Evolutionary conservation across 2,113 vertebrate species (phyloP).

Genomic region (Lethenteron reissneri): DNA sequence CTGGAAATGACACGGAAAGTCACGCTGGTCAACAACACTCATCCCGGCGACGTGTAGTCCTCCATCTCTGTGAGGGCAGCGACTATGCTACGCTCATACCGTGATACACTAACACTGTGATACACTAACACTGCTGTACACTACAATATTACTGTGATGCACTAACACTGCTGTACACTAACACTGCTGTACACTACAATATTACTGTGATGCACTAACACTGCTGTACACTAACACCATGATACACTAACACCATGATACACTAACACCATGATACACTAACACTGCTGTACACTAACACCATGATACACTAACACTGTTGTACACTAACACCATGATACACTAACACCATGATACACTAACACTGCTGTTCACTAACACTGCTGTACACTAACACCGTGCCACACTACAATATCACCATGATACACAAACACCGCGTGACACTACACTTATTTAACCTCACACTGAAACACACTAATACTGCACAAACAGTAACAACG

Average conservation of each 20-base stretch:
- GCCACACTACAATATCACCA: too few relatives aligned
- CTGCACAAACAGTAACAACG: too few relatives aligned
- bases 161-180: neutral
- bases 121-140: neutral
- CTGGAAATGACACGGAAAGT: conserved; percentile 18
- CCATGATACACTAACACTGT: too few relatives aligned
- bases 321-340: too few relatives aligned
- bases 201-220: neutral
- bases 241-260: neutral
- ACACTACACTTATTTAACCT: too few relatives aligned
- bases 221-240: neutral
- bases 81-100: too few relatives aligned
- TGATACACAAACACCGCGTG: too few relatives aligned
- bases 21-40: neutral
- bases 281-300: neutral
- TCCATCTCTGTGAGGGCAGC: neutral
- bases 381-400: too few relatives aligned
- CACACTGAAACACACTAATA: too few relatives aligned
- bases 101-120: neutral
- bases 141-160: neutral
- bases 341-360: too few relatives aligned
- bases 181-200: neutral
- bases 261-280: neutral
- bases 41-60: neutral
- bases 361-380: too few relatives aligned